Percentiles rank a stretch among this genome's conserved stretches.
Conservation (phyloP, 2,113 vertebrate species). For the Gobius niger region DNA sequence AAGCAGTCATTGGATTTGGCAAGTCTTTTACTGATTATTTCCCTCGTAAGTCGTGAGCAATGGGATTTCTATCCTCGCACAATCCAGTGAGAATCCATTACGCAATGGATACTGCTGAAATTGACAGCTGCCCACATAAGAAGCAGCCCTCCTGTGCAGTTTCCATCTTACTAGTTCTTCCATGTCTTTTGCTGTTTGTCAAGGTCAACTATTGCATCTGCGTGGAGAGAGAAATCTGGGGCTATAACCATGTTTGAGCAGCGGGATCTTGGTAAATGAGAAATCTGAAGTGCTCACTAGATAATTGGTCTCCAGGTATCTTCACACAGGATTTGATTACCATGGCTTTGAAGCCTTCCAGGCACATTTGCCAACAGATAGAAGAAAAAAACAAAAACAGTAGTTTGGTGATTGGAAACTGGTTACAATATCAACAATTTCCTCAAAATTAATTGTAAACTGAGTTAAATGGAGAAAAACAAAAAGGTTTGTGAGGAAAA, state of each 20-base stretch:
- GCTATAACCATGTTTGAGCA: slow-evolving; percentile 59
- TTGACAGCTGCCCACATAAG: slow-evolving; percentile 22
- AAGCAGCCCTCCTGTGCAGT: slow-evolving; percentile 33
- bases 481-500: no score
- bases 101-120: neutral
- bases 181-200: slow-evolving; percentile 50
- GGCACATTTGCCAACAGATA: slow-evolving; percentile 70
- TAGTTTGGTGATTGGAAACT: slow-evolving; percentile 54
- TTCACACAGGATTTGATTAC: slow-evolving; percentile 68
- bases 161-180: slow-evolving; percentile 41
- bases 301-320: slow-evolving; percentile 79
- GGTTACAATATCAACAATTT: slow-evolving; percentile 40
- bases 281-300: slow-evolving; percentile 67
- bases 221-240: slow-evolving; percentile 39
- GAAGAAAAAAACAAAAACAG: slow-evolving; percentile 76
- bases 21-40: no score
- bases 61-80: slow-evolving; percentile 31
- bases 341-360: slow-evolving; percentile 76
- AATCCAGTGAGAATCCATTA: slow-evolving; percentile 14
- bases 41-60: slow-evolving; percentile 3
- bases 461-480: no score
- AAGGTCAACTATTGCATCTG: slow-evolving; percentile 66
- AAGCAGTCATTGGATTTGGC: no score
- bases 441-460: neutral
- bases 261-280: slow-evolving; percentile 62